Evolutionary conservation across 2,888 invertebrate species (phyloP).

Genomic region (Stenolophus ochropezus): DNA sequence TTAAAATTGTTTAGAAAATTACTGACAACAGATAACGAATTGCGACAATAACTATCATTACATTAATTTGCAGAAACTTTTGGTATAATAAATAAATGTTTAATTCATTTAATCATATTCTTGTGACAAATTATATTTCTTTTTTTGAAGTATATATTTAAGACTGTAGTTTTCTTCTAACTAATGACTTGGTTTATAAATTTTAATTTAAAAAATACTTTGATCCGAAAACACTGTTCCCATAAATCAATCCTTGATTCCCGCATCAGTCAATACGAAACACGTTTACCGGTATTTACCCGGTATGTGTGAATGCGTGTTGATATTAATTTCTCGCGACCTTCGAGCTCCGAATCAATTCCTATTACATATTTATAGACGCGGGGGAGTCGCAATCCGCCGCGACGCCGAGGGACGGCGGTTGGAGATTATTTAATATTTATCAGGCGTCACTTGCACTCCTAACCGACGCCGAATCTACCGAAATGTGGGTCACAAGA

Average conservation of each 20-base stretch:
- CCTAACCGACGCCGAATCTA: background rate
- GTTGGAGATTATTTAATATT: slow-evolving; percentile 42
- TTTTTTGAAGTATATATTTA: no score
- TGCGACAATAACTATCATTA: no score
- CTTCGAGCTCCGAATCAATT: slow-evolving; percentile 47
- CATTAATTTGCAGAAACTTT: no score
- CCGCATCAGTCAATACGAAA: slow-evolving; percentile 1
- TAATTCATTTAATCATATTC: no score
- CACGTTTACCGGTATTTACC: background rate
- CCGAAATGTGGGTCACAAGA: slow-evolving; percentile 3
- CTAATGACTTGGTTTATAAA: no score
- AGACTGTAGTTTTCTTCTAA: no score
- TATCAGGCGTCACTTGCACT: slow-evolving; percentile 47
- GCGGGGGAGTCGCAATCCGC: slow-evolving; percentile 2
- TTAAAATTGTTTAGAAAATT: no score
- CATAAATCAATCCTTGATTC: slow-evolving; percentile 7
- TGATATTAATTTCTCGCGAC: slow-evolving; percentile 44
- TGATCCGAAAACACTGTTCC: no score
- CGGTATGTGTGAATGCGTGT: slow-evolving; percentile 15
- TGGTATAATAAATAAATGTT: no score
- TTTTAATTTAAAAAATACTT: no score
- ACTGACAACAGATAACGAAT: no score
- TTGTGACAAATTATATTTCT: no score
- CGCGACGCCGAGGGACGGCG: background rate
- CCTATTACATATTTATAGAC: slow-evolving; percentile 46